Evolutionary conservation across 2,888 invertebrate species (phyloP), one percentile per base, ranked within the genome.

Genomic region (Trichopria drosophilae): DNA sequence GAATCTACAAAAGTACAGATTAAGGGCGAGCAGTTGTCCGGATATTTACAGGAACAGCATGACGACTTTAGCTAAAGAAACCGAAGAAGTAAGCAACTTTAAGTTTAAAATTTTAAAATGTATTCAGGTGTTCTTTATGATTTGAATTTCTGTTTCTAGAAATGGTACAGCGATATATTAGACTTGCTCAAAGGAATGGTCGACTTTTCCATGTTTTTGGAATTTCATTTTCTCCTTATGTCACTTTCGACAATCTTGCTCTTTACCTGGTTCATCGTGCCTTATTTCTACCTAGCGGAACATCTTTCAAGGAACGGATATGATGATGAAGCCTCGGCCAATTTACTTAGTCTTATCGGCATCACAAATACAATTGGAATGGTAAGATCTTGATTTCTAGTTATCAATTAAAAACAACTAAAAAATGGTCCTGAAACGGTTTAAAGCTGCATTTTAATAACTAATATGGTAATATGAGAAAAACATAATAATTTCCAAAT

Each of bases 241-340:
- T 90, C 90, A 47, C 69, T 93, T 12, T 90, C 93, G 44, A 94
- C 93, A 59, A 85, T 93, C 62, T 80, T 94, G 44, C 81, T 96
- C 42, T 96, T 95, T 77, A 85, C 88, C 66, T 94, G 93, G 90
- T 91, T 90, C 76, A 95, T 97, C 68, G 90, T 96, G 50, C 94
- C 95, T 10, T 97, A 97, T 78, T 90, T 96, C 73, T 96, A 93
- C 76, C 80, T 95, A 55, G 88, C 90, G 45, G 93, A 95, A 67
- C 86, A 90, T 72, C 86, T 92, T 78, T 82, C 82, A 24, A 82
- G 83, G 7, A 80, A 83, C 55, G 84, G 84, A 1, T 89, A 87
- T 63, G 80, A 79, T 2, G 86, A 88, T 60, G 81, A 84, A 28
- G 84, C 87, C 40, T 87, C 87, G 4, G 90, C 93, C 4, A 82